Percentiles rank a stretch among this genome's conserved stretches.
phyloP scores from a whole-genome alignment of 2,113 vertebrate genomes.

The Cyanoderma ruficeps region DNA sequence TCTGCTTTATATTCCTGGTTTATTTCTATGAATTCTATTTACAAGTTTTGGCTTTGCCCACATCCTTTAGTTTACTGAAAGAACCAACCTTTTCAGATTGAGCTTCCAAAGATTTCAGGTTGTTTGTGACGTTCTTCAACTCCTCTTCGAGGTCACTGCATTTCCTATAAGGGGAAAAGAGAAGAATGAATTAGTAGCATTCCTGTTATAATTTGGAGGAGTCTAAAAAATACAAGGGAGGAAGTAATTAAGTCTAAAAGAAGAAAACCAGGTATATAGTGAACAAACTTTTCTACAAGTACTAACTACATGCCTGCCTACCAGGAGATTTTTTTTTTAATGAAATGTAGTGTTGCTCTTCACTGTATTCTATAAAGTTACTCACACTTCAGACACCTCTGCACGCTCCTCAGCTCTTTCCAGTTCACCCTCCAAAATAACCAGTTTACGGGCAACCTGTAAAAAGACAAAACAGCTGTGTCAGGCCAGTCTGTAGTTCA shows the following conservation, averaged over 20 bases:
- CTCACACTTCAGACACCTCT: constrained; percentile 94
- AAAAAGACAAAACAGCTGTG: neutral
- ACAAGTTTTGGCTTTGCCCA: neutral
- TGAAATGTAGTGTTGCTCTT: neutral
- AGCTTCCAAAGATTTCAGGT: constrained; percentile 96
- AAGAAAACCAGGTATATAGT: rapidly evolving
- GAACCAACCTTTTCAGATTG: constrained; percentile 91
- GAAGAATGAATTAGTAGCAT: neutral
- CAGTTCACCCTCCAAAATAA: constrained; percentile 93
- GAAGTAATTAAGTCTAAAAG: neutral
- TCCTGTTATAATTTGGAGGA: neutral
- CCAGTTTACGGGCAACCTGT: constrained; percentile 96
- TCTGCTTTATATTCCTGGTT: neutral
- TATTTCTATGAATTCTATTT: neutral
- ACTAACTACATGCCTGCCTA: neutral
- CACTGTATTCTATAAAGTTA: neutral
- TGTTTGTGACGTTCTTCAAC: constrained; percentile 98
- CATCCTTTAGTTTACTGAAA: neutral
- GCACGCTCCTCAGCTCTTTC: constrained; percentile 95
- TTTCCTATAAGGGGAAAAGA: constrained; percentile 76
- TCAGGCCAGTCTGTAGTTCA: neutral
- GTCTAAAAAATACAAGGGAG: neutral
- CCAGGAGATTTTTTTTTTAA: neutral
- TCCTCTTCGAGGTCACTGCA: constrained; percentile 94
- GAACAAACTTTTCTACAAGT: neutral